Conservation (phyloP, 2,113 vertebrate species). For the Petroica traversi region DNA sequence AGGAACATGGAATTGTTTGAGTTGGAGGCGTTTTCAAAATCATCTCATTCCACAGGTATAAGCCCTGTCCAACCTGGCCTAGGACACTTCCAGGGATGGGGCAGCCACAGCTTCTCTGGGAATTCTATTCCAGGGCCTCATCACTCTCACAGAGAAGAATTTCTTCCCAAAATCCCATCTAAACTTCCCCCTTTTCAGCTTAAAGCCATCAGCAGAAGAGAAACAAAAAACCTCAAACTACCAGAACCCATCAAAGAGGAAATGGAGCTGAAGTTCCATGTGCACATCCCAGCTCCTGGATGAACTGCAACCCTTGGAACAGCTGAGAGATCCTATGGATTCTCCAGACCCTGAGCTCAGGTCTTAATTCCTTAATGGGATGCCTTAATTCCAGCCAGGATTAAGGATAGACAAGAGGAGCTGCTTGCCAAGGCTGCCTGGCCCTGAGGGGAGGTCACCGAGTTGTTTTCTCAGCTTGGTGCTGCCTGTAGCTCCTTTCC, state of each 20-base stretch:
- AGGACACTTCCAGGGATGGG: not conserved
- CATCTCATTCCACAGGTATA: rapidly evolving
- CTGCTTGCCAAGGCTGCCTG: not conserved
- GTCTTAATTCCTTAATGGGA: no score
- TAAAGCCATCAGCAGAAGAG: not conserved
- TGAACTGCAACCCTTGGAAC: not conserved
- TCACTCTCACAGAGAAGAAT: not conserved
- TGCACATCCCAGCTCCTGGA: not conserved
- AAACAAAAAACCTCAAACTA: not conserved
- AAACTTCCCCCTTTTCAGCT: not conserved
- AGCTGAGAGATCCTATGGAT: not conserved
- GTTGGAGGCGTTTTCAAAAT: not conserved
- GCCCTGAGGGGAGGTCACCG: not conserved
- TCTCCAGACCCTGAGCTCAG: not conserved
- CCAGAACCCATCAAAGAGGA: not conserved
- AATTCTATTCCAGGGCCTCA: not conserved
- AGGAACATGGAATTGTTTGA: not conserved
- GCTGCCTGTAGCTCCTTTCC: not conserved
- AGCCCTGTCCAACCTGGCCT: rapidly evolving
- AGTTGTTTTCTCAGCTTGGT: not conserved
- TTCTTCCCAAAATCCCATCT: not conserved
- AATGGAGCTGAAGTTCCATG: not conserved
- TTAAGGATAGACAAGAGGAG: not conserved
- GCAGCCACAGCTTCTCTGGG: not conserved
- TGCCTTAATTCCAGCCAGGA: not conserved